These are phyloP conservation scores for Leucopternis melanops DNA, from an alignment of 2,113 vertebrate species.

Conservation along the genomic window DNA sequence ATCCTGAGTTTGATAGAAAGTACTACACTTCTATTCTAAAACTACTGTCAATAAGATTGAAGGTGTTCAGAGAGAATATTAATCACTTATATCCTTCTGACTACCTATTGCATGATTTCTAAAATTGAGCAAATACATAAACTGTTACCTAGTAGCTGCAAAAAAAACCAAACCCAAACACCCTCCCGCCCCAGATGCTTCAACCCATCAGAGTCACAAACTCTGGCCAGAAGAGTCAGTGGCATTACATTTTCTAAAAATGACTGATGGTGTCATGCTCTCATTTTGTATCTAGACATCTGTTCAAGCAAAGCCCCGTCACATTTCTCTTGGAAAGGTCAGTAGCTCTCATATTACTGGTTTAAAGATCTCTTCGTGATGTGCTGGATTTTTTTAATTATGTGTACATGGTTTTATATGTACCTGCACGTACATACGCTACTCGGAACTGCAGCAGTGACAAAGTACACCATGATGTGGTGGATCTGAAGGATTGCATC, in stretches of 20 bases:
- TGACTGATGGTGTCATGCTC: conserved; percentile 69
- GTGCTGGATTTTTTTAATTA: conserved; percentile 44
- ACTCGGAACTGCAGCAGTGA: conserved; percentile 12
- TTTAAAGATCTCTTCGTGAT: conserved; percentile 46
- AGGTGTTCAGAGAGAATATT: background rate
- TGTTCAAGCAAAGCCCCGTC: conserved; percentile 62
- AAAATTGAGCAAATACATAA: background rate
- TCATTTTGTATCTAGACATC: conserved; percentile 51
- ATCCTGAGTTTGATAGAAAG: background rate
- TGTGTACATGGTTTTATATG: background rate
- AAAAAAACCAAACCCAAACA: background rate
- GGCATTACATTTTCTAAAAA: conserved; percentile 22
- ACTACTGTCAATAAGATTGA: background rate
- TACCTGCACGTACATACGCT: background rate
- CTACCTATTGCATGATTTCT: background rate
- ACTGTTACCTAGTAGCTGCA: conserved; percentile 38
- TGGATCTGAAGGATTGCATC: conserved; percentile 16
- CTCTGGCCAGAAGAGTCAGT: background rate
- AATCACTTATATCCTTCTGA: background rate
- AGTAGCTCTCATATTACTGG: conserved; percentile 64
- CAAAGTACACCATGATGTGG: conserved; percentile 34
- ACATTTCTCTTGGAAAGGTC: conserved; percentile 78
- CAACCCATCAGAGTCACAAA: conserved; percentile 54
- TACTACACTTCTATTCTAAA: background rate
- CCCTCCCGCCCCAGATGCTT: conserved; percentile 2